A percentile compares a stretch with the other conserved stretches of the same genome.
Evolutionary conservation across 1,140 invertebrate species (phyloP).

Genomic region (Drosophila miranda): DNA sequence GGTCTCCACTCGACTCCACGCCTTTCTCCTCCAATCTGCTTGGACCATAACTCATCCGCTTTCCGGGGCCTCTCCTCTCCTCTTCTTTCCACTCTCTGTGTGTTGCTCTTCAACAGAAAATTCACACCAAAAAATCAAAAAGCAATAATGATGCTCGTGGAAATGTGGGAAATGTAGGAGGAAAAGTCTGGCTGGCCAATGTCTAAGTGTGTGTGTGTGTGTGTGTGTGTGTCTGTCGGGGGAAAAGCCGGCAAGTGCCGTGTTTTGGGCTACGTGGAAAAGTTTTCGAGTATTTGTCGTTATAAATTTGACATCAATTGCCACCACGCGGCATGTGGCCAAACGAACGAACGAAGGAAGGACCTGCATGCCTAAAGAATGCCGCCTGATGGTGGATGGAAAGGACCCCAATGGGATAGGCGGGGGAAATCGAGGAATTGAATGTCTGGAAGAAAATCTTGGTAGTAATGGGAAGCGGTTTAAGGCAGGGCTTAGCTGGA

Average conservation of each 20-base stretch:
- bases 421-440: too few relatives aligned
- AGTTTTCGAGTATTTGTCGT: slow-evolving; percentile 71
- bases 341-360: neutral
- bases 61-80: slow-evolving; percentile 3
- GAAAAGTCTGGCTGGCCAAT: slow-evolving; percentile 2
- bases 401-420: too few relatives aligned
- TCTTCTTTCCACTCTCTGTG: neutral
- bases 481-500: too few relatives aligned
- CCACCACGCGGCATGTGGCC: slow-evolving; percentile 53
- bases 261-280: slow-evolving; percentile 48
- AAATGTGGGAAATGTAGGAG: slow-evolving; percentile 48
- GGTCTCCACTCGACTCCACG: too few relatives aligned
- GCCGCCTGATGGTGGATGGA: too few relatives aligned
- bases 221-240: neutral
- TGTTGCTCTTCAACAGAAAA: slow-evolving; percentile 48
- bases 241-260: slow-evolving; percentile 2
- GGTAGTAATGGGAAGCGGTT: too few relatives aligned
- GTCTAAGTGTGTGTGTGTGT: neutral
- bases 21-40: neutral
- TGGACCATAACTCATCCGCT: slow-evolving; percentile 62
- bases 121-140: slow-evolving; percentile 77
- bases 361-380: too few relatives aligned
- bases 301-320: slow-evolving; percentile 78
- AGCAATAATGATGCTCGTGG: slow-evolving; percentile 72
- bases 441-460: too few relatives aligned